Base-by-base conservation (phyloP, 2,888 invertebrate genomes). In the Pandemis cinnamomeana region DNA sequence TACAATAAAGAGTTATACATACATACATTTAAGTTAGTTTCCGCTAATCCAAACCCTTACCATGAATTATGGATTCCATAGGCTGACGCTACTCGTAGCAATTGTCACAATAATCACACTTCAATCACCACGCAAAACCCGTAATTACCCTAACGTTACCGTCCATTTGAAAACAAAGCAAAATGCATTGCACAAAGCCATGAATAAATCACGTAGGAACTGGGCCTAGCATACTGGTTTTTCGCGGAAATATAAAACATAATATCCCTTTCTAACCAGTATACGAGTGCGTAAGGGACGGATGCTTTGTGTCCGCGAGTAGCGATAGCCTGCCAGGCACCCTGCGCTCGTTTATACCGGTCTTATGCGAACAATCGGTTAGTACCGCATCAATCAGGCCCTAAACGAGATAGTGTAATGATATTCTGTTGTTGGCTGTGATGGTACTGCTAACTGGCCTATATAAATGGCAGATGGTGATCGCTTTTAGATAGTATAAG, bases 341-440 rank as follows among this genome's bases (percentile, higher is more conserved):
- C 13, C 13, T 55, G 2, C 36, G 55, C 58, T 51, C 72, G 72
- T 73, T 73, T 69, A 69, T 73, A 63, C 44, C 51, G 71, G 77
- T 71, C 76, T 76, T 74, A 71, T 71, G 63, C 61, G 67, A 76
- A 77, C 77, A 77, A 77, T 73, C 48, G 72, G 71, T 20, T 44
- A 15, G 63, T 66, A 67, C 74, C 71, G 74, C 77, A 77, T 77
- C 74, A 72, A 77, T 77, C 76, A 77, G 67, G 20, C 42, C 60
- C 71, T 55, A 46, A 55, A 36, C 71, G 72, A 63, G 76, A 76
- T 76, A 76, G 70, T 51, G 71, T 72, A 58, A 71, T 69, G 66
- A 58, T 67, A 70, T 72, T 62, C 48, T 27, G 44, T 44, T 70
- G 66, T 67, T 51, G 20, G 46, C 48, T 66, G 36, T 71, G 41